Evolutionary conservation across 2,797 vertebrate species (phyloP), one percentile per base, ranked within the genome.

Genomic region (Falco berigora): DNA sequence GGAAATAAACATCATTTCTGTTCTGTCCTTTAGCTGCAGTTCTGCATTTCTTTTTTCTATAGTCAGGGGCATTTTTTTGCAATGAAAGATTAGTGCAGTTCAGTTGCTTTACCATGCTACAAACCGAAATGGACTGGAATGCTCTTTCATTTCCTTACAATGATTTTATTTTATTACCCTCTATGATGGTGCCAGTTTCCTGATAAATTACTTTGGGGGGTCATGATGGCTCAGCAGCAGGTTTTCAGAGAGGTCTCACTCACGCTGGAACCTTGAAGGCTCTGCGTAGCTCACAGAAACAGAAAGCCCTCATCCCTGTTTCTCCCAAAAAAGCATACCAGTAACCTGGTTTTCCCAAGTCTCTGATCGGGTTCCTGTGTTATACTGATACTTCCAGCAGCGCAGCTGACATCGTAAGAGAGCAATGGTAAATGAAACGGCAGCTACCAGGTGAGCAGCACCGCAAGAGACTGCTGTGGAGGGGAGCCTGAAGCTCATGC

Each of bases 401-500:
- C 3, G 1, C 18, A 30, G 83, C 72, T 73, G 89, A 12, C 34
- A 10, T 18, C 27, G 78, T 16, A 28, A n/a, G 71, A 55, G 59
- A 75, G 42, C 25, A 19, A 14, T 22, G 86, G 86, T 38, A 30
- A 9, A 18, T 14, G 89, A 81, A 64, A 14, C 14, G 30, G 56
- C 50, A 47, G 77, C 66, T 73, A 64, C 50, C 81, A 64, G 87
- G 55, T 6, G 56, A 79, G 79, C 75, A 40, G 64, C 19, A 12
- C 74, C 3, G 1, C 63, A 67, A 76, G 53, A 36, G 75, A 30
- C 50, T 36, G 17, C 23, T 6, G 32, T 14, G 61, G 1, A 25
- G 23, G 32, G 40, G 38, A 66, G 75, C 66, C 67, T 17, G 63
- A 32, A 59, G 69, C 91, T 95, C 95, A 87, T 98, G 67, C 88